phyloP scores from a whole-genome alignment of 2,888 invertebrate genomes.

The Chrysolina americana region DNA sequence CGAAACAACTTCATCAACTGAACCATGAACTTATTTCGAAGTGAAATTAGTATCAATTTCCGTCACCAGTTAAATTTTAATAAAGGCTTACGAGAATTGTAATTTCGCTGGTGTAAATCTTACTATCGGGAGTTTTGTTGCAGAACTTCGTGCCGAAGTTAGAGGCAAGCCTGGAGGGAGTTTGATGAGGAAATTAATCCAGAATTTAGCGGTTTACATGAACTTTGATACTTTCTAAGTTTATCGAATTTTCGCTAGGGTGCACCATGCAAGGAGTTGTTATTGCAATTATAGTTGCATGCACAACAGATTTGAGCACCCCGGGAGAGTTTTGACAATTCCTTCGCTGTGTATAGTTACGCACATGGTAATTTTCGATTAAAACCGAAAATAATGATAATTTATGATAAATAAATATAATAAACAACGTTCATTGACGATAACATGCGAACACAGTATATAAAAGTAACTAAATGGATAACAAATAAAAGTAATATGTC shows the following conservation, averaged over 20 bases:
- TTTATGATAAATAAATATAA: no score
- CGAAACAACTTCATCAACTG: conserved; percentile 21
- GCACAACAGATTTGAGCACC: background rate
- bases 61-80: conserved; percentile 22
- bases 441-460: no score
- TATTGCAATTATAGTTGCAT: background rate
- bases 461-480: no score
- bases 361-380: no score
- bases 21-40: conserved; percentile 24
- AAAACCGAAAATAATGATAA: no score
- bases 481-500: no score
- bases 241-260: background rate
- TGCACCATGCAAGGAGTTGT: background rate
- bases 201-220: background rate
- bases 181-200: conserved; percentile 22
- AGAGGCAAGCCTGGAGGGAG: conserved; percentile 7
- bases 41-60: conserved; percentile 22
- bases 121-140: conserved; percentile 19
- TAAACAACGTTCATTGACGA: no score
- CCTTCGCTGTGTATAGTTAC: no score
- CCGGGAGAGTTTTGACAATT: no score
- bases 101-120: conserved; percentile 20
- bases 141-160: conserved; percentile 10
- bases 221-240: conserved; percentile 12
- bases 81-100: conserved; percentile 24